A percentile compares a stretch with the other conserved stretches of the same genome.
phyloP scores from a whole-genome alignment of 2,888 invertebrate species.

The Sceliomorpha sp. region DNA sequence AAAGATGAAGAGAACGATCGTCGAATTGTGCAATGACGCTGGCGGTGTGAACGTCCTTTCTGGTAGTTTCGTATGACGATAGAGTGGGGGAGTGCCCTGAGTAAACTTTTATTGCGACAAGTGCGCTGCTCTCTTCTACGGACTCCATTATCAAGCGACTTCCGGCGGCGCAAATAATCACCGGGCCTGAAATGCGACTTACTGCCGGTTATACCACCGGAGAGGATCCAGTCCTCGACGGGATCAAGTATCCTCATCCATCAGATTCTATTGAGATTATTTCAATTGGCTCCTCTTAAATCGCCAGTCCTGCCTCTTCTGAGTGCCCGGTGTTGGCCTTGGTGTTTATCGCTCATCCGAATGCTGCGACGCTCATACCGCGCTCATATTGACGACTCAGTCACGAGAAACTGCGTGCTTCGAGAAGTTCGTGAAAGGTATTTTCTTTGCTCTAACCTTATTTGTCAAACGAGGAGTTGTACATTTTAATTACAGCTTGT shows the following conservation, averaged over 20 bases:
- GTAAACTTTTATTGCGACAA: constrained; percentile 75
- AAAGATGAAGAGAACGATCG: constrained; percentile 43
- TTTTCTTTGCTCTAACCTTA: too few species aligned
- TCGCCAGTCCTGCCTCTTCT: constrained; percentile 17
- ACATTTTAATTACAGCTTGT: too few species aligned
- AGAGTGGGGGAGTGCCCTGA: constrained; percentile 54
- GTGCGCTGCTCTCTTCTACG: constrained; percentile 76
- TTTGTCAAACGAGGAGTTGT: too few species aligned
- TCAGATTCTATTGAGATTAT: constrained; percentile 41
- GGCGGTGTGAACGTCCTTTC: constrained; percentile 51
- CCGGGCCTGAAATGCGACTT: constrained; percentile 52
- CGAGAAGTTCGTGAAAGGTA: too few species aligned
- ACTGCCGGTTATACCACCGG: constrained; percentile 21
- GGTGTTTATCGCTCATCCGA: constrained; percentile 31
- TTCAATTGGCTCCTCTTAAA: constrained; percentile 39
- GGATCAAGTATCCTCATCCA: constrained; percentile 35
- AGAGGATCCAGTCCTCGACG: constrained; percentile 30
- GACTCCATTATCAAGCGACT: constrained; percentile 66
- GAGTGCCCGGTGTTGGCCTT: constrained; percentile 23
- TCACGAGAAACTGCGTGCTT: constrained; percentile 20
- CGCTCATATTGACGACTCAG: constrained; percentile 1
- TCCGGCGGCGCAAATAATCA: constrained; percentile 70
- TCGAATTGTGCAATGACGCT: constrained; percentile 49
- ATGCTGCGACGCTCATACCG: constrained; percentile 12
- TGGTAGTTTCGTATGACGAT: constrained; percentile 38